Conservation (phyloP, 2,888 invertebrate species). For the Apodemia mormo region DNA sequence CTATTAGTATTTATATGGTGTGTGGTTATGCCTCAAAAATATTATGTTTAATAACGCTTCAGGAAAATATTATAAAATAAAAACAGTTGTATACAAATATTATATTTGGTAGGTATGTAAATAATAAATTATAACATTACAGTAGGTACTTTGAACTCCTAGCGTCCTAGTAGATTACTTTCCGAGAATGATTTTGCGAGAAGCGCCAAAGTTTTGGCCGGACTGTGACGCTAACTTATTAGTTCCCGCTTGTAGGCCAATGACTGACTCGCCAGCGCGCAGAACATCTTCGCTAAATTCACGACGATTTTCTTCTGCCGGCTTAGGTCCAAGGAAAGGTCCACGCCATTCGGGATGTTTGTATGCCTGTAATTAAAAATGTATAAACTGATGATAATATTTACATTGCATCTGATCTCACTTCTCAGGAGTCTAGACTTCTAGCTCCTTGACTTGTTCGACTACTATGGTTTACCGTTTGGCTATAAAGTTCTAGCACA, state of each 20-base stretch:
- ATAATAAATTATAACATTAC: not conserved
- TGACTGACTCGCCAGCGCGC: slow-evolving; percentile 90
- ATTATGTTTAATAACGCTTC: not conserved
- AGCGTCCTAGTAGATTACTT: slow-evolving; percentile 69
- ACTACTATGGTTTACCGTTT: too few species aligned
- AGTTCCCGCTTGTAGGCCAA: slow-evolving; percentile 93
- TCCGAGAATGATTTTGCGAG: slow-evolving; percentile 90
- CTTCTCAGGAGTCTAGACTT: too few species aligned
- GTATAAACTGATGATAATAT: not conserved
- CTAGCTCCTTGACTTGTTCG: too few species aligned
- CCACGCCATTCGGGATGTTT: slow-evolving; percentile 92
- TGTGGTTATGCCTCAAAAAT: too few species aligned
- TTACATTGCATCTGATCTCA: not conserved
- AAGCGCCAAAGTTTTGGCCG: slow-evolving; percentile 93
- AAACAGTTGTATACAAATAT: not conserved
- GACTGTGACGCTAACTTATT: slow-evolving; percentile 93
- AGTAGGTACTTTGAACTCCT: not conserved
- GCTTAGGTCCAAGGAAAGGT: slow-evolving; percentile 91
- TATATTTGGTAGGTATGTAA: not conserved
- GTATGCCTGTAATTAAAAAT: slow-evolving; percentile 81
- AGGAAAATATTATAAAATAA: slow-evolving; percentile 3
- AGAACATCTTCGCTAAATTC: slow-evolving; percentile 92
- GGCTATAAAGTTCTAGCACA: too few species aligned
- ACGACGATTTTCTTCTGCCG: slow-evolving; percentile 91
- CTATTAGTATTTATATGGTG: too few species aligned